Evolutionary conservation across 2,113 vertebrate genomes (phyloP), one percentile per base, ranked within the genome.

Genomic region (Phyllostomus hastatus): DNA sequence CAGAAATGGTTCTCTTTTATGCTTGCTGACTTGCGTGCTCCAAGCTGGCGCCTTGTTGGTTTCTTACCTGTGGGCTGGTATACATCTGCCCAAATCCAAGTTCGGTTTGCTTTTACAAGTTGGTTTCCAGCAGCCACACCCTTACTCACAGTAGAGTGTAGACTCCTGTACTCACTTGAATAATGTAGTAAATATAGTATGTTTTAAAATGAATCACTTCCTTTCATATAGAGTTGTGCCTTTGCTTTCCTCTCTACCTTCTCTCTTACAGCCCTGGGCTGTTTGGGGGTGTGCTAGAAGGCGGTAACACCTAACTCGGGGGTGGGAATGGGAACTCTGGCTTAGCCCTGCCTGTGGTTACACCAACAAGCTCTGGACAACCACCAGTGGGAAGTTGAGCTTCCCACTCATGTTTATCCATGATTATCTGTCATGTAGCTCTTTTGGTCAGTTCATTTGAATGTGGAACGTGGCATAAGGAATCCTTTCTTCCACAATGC

Each of bases 121-220:
- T 75, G 66, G 59, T 48, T 76, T 93, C 54, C 38, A 79, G 38
- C 41, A 75, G 41, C 54, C 41, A 59, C 16, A 85, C 19, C 61
- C 43, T 82, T 73, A 41, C 59, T 95, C 67, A 70, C 12, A 85
- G 10, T 8, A 72, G 24, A 54, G n/a, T 70, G 4, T 17, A 72
- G 54, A 41, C n/a, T 54, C 33, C 59, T 52, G 46, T 38, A 33
- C 24, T 96, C 54, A 31, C 43, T 64, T 88, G 59, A 64, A 35
- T 85, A 73, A 5, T 79, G 43, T 78, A 92, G 70, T 88, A 84
- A 90, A 95, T 48, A 70, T 17, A 67, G 28, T 57, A 17, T 61
- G 66, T 95, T 94, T 94, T 70, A 3, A 79, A 91, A 81, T 52
- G 31, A 92, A 91, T 96, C 41, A 72, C 52, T 94, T 93, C 64